phyloP scores from a whole-genome alignment of 2,888 invertebrate genomes.

The Nasonia oneida region DNA sequence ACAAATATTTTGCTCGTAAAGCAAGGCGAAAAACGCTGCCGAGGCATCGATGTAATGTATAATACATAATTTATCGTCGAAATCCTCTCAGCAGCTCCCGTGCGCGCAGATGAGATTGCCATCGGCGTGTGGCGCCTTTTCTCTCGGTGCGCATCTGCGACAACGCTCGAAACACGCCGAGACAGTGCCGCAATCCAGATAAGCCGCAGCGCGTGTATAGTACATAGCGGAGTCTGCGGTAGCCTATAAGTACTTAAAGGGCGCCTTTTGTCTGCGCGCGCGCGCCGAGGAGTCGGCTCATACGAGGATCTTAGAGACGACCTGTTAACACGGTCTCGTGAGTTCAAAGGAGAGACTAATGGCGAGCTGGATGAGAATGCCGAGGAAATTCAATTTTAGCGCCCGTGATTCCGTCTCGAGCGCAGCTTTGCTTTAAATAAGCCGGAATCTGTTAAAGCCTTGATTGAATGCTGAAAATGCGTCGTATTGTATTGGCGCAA shows the following conservation, averaged over 20 bases:
- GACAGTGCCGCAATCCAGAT: slow-evolving; percentile 29
- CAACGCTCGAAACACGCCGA: not conserved
- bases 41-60: no score
- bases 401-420: not conserved
- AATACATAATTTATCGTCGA: not conserved
- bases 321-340: slow-evolving; percentile 6
- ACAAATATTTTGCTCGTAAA: no score
- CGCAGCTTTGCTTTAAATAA: not conserved
- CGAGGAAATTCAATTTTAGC: slow-evolving; percentile 8
- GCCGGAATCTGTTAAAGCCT: not conserved
- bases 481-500: no score
- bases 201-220: not conserved
- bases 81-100: not conserved
- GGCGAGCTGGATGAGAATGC: not conserved
- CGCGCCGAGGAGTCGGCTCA: not conserved
- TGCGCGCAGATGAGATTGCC: not conserved
- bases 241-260: not conserved
- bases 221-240: not conserved
- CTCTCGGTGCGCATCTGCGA: not conserved
- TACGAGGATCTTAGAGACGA: not conserved
- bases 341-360: slow-evolving; percentile 1
- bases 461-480: not conserved
- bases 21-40: no score
- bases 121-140: not conserved
- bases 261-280: not conserved